Evolutionary conservation across 1,140 invertebrate genomes (phyloP).

Genomic region (Plectus sambesii): DNA sequence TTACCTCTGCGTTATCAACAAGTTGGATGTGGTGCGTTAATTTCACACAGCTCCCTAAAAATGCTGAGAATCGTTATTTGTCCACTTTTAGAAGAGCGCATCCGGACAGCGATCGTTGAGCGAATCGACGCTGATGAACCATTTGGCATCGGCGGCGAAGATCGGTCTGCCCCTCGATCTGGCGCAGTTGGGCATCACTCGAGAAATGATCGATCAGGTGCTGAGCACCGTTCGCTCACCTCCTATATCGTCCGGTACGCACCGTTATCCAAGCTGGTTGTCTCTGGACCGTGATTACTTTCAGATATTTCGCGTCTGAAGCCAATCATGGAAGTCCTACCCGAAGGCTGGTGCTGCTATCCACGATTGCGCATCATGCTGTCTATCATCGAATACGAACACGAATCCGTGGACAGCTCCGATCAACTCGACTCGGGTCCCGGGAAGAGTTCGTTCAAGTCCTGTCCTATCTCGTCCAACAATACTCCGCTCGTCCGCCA

Average conservation of each 20-base stretch:
- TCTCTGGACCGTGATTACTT: slow-evolving; percentile 5
- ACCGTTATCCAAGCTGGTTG: slow-evolving; percentile 4
- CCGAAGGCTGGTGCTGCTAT: slow-evolving; percentile 4
- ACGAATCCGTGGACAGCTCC: too few species aligned
- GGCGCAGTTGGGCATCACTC: neutral
- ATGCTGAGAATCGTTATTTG: neutral
- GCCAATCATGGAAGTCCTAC: slow-evolving; percentile 7
- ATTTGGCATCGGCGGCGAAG: too few species aligned
- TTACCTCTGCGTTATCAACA: slow-evolving; percentile 13
- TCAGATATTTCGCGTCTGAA: slow-evolving; percentile 13
- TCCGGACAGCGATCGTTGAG: too few species aligned
- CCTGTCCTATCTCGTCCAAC: too few species aligned
- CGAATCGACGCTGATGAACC: too few species aligned
- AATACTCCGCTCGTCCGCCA: too few species aligned
- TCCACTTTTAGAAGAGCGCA: slow-evolving; percentile 2
- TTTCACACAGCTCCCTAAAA: slow-evolving; percentile 1
- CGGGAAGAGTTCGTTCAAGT: too few species aligned
- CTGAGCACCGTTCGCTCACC: neutral
- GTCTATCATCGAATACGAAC: slow-evolving; percentile 11
- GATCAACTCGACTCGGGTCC: too few species aligned
- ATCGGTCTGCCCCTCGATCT: slow-evolving; percentile 12
- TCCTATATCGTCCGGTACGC: slow-evolving; percentile 13
- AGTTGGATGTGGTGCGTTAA: slow-evolving; percentile 1
- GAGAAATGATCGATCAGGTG: neutral
- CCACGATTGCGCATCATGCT: slow-evolving; percentile 9